Evolutionary conservation across 2,113 vertebrate species (phyloP).

Genomic region (Suricata suricatta): DNA sequence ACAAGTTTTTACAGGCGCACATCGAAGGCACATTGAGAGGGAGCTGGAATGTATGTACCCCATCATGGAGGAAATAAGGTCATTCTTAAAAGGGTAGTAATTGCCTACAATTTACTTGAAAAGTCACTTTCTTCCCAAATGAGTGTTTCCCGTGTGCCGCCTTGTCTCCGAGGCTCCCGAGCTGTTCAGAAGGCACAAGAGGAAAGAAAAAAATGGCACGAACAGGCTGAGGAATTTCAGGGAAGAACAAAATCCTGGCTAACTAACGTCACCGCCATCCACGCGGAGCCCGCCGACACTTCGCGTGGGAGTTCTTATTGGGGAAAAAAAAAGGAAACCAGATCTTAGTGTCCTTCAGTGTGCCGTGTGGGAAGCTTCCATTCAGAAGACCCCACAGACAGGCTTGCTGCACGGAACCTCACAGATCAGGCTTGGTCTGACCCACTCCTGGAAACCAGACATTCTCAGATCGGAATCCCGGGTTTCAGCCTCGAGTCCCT

Average conservation of each 20-base stretch:
- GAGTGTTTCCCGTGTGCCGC: conserved; percentile 63
- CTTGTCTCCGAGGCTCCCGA: conserved; percentile 57
- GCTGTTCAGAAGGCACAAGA: neutral
- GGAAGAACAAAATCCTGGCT: no score
- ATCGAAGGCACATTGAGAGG: conserved; percentile 70
- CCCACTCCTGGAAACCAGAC: neutral
- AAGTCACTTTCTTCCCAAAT: conserved; percentile 78
- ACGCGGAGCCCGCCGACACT: rapidly evolving
- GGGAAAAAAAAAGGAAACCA: neutral
- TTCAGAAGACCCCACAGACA: neutral
- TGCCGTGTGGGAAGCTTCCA: neutral
- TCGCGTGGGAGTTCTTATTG: neutral
- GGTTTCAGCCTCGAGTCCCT: neutral
- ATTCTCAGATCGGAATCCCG: neutral
- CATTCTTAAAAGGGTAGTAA: conserved; percentile 78
- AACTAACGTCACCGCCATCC: neutral
- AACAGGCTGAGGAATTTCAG: neutral
- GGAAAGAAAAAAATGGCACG: neutral
- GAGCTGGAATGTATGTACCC: conserved; percentile 74
- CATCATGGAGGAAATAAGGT: conserved; percentile 78
- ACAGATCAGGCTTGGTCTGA: neutral
- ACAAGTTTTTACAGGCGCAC: conserved; percentile 82
- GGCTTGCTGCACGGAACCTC: neutral
- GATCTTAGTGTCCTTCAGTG: neutral
- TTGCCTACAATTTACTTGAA: conserved; percentile 81